A percentile compares a stretch with the other conserved stretches of the same genome.
Evolutionary conservation across 2,797 vertebrate species (phyloP).

Genomic region (Menidia menidia): DNA sequence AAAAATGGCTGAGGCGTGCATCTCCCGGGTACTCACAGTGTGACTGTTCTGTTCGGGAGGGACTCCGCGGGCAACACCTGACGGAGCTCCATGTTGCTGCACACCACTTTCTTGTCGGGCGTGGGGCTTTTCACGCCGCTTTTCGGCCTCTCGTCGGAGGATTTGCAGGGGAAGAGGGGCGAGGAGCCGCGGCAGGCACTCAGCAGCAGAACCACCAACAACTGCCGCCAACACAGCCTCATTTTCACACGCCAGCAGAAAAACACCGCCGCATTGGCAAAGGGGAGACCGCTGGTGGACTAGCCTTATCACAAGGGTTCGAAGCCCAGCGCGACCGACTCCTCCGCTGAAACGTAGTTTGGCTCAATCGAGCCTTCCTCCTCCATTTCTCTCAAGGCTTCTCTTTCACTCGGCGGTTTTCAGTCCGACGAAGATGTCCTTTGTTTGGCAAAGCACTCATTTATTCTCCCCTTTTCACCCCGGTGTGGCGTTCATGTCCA

Average conservation of each 20-base stretch:
- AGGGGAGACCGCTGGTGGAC: slow-evolving; percentile 4
- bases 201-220: slow-evolving; percentile 70
- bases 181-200: slow-evolving; percentile 45
- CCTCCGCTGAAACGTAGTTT: slow-evolving; percentile 51
- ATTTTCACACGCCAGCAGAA: slow-evolving; percentile 62
- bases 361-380: slow-evolving; percentile 58
- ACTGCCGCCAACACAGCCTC: slow-evolving; percentile 64
- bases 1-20: background rate
- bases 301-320: slow-evolving; percentile 30
- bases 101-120: slow-evolving; percentile 86
- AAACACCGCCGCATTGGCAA: slow-evolving; percentile 46
- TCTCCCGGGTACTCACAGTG: slow-evolving; percentile 89
- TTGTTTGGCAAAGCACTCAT: slow-evolving; percentile 71
- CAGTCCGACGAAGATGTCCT: slow-evolving; percentile 62
- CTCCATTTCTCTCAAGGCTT: slow-evolving; percentile 71
- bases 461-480: slow-evolving; percentile 49
- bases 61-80: slow-evolving; percentile 86
- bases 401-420: slow-evolving; percentile 45
- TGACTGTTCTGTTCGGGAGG: slow-evolving; percentile 91
- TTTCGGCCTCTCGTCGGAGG: slow-evolving; percentile 82
- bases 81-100: slow-evolving; percentile 91
- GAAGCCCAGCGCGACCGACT: slow-evolving; percentile 29
- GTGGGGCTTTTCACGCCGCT: slow-evolving; percentile 68
- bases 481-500: slow-evolving; percentile 5
- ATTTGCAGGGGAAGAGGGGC: slow-evolving; percentile 87